Base-by-base conservation (phyloP, 2,888 invertebrate species). In the Alloplasta piceator region DNA sequence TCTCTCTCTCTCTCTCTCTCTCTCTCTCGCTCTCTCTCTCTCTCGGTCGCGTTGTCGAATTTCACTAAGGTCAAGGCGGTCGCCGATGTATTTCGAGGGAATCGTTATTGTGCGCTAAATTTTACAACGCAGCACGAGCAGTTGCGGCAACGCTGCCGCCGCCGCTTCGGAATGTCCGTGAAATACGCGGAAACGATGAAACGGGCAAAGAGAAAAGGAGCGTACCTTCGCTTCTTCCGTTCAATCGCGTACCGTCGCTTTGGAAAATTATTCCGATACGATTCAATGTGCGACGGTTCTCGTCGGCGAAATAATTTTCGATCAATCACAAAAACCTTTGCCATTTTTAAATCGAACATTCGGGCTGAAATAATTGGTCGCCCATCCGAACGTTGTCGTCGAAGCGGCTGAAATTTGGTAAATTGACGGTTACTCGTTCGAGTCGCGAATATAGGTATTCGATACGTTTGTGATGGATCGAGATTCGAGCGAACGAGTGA, bases 171-270 rank as follows among this genome's bases (percentile, higher is more conserved):
- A 72, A 52, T 43, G 61, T 43, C 63, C 72, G 55, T 72, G 63
- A 72, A 55, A 72, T 72, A 63, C 72, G 61, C 39, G 50, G 71
- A 71, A 61, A 39, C 71, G 61, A n/a, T n/a, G 39, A 14, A 60
- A 41, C 4, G 10, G 38, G n/a, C n/a, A 38, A 26, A 61, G 48
- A 39, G 41, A 39, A 61, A 61, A 52, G 26, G 6, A 10, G 56
- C n/a, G 56, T 12, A 12, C 71, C 16, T 61, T 50, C 50, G 41
- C 61, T n/a, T n/a, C 26, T 26, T 26, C 26, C n/a, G n/a, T n/a
- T n/a, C n/a, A n/a, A n/a, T n/a, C n/a, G n/a, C n/a, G n/a, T 46
- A 46, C 46, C 10, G 10, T 46, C 46, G 46, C n/a, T 46, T 46
- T 46, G 9, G n/a, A 46, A 3, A 48, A 48, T n/a, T 48, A 9